phyloP scores from a whole-genome alignment of 2,113 vertebrate genomes.

The Chaetodon trifascialis region DNA sequence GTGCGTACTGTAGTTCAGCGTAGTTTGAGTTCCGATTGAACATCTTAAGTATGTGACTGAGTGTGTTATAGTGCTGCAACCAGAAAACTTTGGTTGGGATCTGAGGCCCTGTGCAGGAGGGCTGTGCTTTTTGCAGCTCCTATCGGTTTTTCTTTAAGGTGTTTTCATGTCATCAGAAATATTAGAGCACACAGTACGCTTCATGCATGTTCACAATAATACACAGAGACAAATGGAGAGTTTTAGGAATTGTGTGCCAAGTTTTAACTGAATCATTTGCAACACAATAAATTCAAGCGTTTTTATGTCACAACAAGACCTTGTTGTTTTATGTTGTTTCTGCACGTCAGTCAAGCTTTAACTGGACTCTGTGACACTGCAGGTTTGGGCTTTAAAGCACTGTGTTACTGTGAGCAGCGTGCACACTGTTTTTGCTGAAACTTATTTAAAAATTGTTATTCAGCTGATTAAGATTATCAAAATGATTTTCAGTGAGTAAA shows the following conservation, averaged over 20 bases:
- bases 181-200: background rate
- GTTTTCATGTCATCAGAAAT: background rate
- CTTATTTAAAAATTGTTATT: background rate
- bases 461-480: background rate
- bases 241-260: background rate
- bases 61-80: background rate
- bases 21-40: background rate
- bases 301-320: too few species aligned
- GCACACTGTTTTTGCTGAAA: background rate
- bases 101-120: background rate
- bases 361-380: background rate
- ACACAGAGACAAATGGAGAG: background rate
- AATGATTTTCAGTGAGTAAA: background rate
- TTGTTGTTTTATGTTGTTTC: background rate
- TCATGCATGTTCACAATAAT: background rate
- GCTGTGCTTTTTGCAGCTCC: background rate
- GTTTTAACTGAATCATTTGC: background rate
- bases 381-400: background rate
- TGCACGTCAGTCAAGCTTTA: background rate
- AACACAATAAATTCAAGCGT: background rate
- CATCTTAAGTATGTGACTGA: background rate
- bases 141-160: background rate
- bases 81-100: background rate
- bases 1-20: background rate
- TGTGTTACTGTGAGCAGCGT: background rate